A percentile compares a stretch with the other conserved stretches of the same genome.
These are phyloP conservation scores for Prostheceraeus crozeri DNA, from an alignment of 2,888 invertebrate genomes.

Conservation along the genomic window DNA sequence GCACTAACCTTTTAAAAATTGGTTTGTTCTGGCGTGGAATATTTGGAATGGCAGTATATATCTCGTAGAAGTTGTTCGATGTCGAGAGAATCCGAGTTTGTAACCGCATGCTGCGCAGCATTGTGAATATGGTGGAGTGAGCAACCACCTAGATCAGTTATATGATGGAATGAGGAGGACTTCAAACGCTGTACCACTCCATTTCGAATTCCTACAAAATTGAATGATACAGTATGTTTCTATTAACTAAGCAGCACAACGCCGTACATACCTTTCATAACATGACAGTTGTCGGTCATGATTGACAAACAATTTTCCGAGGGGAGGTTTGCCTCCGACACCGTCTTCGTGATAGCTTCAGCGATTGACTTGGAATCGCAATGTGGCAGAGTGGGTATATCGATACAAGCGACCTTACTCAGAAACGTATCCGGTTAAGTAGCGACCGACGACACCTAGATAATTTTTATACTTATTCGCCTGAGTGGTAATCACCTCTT, in stretches of 20 bases:
- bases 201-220: constrained; percentile 15
- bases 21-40: constrained; percentile 13
- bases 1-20: constrained; percentile 20
- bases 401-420: constrained; percentile 26
- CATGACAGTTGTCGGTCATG: constrained; percentile 31
- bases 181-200: constrained; percentile 11
- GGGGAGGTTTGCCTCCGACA: neutral
- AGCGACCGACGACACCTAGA: constrained; percentile 18
- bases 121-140: constrained; percentile 34
- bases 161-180: constrained; percentile 23
- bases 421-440: constrained; percentile 3
- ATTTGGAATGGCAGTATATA: constrained; percentile 31
- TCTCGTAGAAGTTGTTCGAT: constrained; percentile 22
- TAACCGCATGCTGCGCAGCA: constrained; percentile 22
- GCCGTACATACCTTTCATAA: constrained; percentile 19
- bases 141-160: constrained; percentile 28
- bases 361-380: constrained; percentile 1
- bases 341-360: constrained; percentile 19
- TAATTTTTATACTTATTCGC: constrained; percentile 14
- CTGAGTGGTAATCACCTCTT: no score
- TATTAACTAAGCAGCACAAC: no score
- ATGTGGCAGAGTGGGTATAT: constrained; percentile 26
- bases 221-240: no score
- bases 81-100: neutral
- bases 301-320: constrained; percentile 13